These are phyloP conservation scores for Athrips mouffetella DNA, from an alignment of 2,888 invertebrate genomes.

Conservation along the genomic window DNA sequence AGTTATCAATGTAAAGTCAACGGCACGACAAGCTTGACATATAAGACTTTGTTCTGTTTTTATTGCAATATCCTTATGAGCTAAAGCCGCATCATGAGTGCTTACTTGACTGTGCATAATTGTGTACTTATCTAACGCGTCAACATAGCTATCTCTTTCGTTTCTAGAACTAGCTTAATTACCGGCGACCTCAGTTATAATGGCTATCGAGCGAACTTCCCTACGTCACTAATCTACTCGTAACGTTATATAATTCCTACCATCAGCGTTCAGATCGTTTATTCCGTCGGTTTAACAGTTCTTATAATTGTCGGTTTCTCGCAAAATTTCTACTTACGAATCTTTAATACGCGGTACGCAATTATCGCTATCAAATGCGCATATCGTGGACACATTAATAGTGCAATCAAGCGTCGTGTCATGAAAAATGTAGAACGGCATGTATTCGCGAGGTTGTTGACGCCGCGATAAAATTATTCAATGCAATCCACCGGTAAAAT, in stretches of 20 bases:
- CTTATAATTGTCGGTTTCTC: slow-evolving; percentile 3
- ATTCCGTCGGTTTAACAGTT: background rate
- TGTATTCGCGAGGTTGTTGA: slow-evolving; percentile 51
- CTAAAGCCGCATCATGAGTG: background rate
- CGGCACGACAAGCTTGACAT: no score
- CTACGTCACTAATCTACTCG: background rate
- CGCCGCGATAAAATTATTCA: slow-evolving; percentile 48
- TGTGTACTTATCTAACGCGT: slow-evolving; percentile 9
- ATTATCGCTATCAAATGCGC: background rate
- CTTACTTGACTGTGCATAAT: no score
- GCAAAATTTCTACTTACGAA: background rate
- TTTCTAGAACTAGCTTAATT: slow-evolving; percentile 11
- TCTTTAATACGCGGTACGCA: background rate
- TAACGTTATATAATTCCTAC: slow-evolving; percentile 4
- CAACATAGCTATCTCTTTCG: background rate
- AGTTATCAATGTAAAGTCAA: background rate
- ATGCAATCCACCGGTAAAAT: slow-evolving; percentile 18
- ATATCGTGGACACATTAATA: slow-evolving; percentile 20
- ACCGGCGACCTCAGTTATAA: slow-evolving; percentile 6
- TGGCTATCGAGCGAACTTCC: background rate
- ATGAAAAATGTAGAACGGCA: slow-evolving; percentile 42
- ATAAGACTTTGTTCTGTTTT: no score
- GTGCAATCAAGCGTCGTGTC: slow-evolving; percentile 34
- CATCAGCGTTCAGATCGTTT: background rate
- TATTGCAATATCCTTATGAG: no score